Base-by-base conservation (phyloP, 1,140 invertebrate species). In the Adelges cooleyi region DNA sequence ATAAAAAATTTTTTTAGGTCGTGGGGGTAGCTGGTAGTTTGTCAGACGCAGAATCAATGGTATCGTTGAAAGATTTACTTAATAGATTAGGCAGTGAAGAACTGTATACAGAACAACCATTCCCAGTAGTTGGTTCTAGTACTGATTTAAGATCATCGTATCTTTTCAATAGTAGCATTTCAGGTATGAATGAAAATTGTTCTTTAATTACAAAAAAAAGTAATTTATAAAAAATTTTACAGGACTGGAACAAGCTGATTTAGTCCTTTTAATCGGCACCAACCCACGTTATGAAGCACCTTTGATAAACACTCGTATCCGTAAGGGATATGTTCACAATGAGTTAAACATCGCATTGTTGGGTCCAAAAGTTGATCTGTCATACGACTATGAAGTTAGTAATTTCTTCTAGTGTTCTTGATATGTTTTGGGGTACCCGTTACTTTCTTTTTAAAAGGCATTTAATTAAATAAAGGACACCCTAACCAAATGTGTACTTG, bases 281-380 rank as follows among this genome's bases (percentile, higher is more conserved):
- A 99, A 99, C 81, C 92, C 95, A 0, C 82, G 97, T 65, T 95
- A 90, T 74, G 96, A 99, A 79, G 95, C 97, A n/a, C 94, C 97
- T 8, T 75, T 99, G 8, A 79, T 99, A 15, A 99, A 99, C 78
- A 88, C 95, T 0, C 83, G 96, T 69, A 85, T 99, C 67, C 84
- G 96, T 33, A 99, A 99, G 78, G 84, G 86, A 51, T 97, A 86
- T 77, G 77, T 92, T 9, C 88, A 93, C 72, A 89, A 88, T 73
- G 90, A 94, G 74, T 79, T 85, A 66, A 80, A 91, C 70, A 80
- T 93, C 27, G 92, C 85, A 1, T 73, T 93, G 10, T 83, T 99
- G 72, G 96, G 97, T 40, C 86, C 90, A 1, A 82, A 93, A 73
- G 82, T 98, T 25, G 91, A 99, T 77, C 79, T 99, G 11, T 92